Evolutionary conservation across 2,888 invertebrate species (phyloP), one percentile per base, ranked within the genome.

Genomic region (Chymomyza fuscimana): DNA sequence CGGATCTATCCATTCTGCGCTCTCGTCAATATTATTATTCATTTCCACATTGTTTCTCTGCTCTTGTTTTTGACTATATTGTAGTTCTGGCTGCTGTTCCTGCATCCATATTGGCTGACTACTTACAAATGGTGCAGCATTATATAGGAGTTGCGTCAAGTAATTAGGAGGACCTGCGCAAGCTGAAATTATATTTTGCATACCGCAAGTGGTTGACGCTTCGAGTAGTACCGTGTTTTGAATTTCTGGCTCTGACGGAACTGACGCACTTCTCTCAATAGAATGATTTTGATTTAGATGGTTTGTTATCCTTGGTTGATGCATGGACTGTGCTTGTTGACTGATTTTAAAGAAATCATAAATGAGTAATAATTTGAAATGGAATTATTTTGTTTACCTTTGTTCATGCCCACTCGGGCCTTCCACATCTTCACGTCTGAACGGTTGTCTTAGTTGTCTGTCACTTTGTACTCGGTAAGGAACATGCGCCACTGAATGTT

Each of bases 81-180:
- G 2, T 10, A 12, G 10, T 12, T 12, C 6, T 46, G 12, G 40
- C 12, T 46, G 10, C 12, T 46, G 40, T 12, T 46, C 6, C 9
- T 12, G 40, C 3, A 12, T 46, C 40, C 10, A 46, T 46, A 46
- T 46, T 15, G 5, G 40, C 12, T 46, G 40, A 12, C 6, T 2
- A 4, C 4, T 3, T 6, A 46, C 10, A 46, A 12, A 46, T 46
- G 40, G 40, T 3, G 12, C 12, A 46, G 0, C 4, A 46, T 15
- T 46, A 4, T 46, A 3, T 12, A 12, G 10, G 1, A 12, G 4
- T 46, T 46, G 40, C 12, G 12, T 61, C 29, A 40, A 52, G 52
- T 52, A 29, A 4, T 22, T 32, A 9, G 74, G 68, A 5, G 72
- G 67, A 15, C 56, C 25, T 12, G 29, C 68, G 9, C 63, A 72